phyloP scores from a whole-genome alignment of 2,888 invertebrate genomes.

The Archips xylosteana region DNA sequence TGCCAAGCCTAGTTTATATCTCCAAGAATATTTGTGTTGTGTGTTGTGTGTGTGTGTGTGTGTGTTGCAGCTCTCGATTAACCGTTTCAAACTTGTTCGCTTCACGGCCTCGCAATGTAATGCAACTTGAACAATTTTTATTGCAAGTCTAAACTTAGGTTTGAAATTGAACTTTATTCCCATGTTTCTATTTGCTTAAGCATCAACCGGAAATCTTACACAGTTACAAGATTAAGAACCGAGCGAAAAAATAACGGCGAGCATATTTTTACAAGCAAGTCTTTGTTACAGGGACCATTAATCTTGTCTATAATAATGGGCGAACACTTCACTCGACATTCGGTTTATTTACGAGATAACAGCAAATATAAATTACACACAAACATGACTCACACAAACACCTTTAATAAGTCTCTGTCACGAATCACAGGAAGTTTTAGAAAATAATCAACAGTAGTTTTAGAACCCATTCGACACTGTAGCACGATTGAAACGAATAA shows the following conservation, averaged over 20 bases:
- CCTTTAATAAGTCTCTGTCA: conserved; percentile 45
- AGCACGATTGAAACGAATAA: conserved; percentile 8
- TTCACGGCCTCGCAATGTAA: too few relatives aligned
- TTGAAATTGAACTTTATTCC: background rate
- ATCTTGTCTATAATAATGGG: conserved; percentile 34
- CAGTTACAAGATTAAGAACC: conserved; percentile 6
- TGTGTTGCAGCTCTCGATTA: too few relatives aligned
- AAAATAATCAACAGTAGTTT: conserved; percentile 44
- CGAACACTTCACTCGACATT: conserved; percentile 30
- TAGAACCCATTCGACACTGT: background rate
- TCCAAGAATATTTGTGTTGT: too few relatives aligned
- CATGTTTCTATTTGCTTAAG: background rate
- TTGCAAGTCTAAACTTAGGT: too few relatives aligned
- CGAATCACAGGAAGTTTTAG: conserved; percentile 41
- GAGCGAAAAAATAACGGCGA: conserved; percentile 13
- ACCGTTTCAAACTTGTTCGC: too few relatives aligned
- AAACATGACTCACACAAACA: conserved; percentile 42
- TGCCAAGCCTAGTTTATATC: too few relatives aligned
- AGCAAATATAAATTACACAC: conserved; percentile 36
- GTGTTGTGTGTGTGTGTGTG: too few relatives aligned
- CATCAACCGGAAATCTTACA: background rate
- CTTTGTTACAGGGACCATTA: conserved; percentile 28
- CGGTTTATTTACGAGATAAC: conserved; percentile 22
- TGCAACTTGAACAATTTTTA: too few relatives aligned
- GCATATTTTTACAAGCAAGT: conserved; percentile 30